phyloP scores from a whole-genome alignment of 2,888 invertebrate genomes.

The Erebia palarica region DNA sequence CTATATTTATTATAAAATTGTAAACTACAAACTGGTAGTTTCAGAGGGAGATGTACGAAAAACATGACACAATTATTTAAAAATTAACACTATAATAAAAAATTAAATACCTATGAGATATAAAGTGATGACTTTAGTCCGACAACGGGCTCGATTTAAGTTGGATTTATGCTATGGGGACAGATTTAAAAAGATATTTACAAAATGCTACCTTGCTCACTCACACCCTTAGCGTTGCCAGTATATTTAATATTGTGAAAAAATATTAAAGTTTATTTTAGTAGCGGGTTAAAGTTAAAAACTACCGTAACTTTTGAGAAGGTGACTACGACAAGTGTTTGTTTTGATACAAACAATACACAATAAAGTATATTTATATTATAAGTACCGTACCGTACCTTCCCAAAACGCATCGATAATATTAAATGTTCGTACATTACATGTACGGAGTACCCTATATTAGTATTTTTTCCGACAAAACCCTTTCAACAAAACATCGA shows the following conservation, averaged over 20 bases:
- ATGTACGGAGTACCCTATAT: conserved; percentile 23
- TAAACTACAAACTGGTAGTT: conserved; percentile 47
- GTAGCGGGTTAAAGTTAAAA: conserved; percentile 23
- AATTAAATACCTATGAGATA: conserved; percentile 82
- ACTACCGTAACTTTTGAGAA: conserved; percentile 27
- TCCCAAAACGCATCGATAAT: conserved; percentile 25
- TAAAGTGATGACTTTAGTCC: conserved; percentile 75
- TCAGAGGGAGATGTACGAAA: conserved; percentile 62
- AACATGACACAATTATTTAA: conserved; percentile 73
- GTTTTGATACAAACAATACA: conserved; percentile 7
- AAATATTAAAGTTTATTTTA: conserved; percentile 29
- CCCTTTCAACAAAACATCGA: conserved; percentile 19
- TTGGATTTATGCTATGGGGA: conserved; percentile 78
- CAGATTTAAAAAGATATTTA: conserved; percentile 72
- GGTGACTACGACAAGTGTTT: background rate
- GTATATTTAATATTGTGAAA: conserved; percentile 36
- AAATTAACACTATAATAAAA: conserved; percentile 72
- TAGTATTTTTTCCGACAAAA: conserved; percentile 22
- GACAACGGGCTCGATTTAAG: conserved; percentile 62
- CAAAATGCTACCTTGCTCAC: conserved; percentile 77
- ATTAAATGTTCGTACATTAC: conserved; percentile 23
- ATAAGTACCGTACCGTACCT: conserved; percentile 17
- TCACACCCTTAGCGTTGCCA: conserved; percentile 63
- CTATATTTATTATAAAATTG: conserved; percentile 48
- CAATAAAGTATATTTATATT: conserved; percentile 4